phyloP scores from a whole-genome alignment of 1,140 invertebrate genomes.

The Panagrolaimus sp. region DNA sequence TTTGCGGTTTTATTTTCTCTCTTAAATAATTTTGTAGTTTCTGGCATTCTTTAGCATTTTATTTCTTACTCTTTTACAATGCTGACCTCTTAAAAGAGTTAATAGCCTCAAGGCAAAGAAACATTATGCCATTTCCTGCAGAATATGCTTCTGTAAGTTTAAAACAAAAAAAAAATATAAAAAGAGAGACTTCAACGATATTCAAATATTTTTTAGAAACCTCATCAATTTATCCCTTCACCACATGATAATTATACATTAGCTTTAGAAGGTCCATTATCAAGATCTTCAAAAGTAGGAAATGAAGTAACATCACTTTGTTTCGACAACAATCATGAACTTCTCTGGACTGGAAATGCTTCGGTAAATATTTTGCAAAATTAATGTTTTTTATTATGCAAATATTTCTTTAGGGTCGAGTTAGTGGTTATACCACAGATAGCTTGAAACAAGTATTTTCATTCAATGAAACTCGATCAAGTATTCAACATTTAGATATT shows the following conservation, averaged over 20 bases:
- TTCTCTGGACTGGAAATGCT: conserved; percentile 2
- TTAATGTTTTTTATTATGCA: neutral
- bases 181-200: neutral
- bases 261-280: neutral
- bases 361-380: neutral
- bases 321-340: neutral
- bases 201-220: neutral
- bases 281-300: neutral
- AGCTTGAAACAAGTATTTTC: neutral
- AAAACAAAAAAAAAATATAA: neutral
- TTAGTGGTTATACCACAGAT: neutral
- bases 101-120: no score
- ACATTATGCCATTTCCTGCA: neutral
- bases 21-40: no score
- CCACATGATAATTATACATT: neutral
- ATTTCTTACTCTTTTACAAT: no score
- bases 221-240: neutral
- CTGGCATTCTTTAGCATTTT: no score
- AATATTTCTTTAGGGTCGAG: neutral
- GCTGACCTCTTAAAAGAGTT: no score
- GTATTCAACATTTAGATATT: neutral
- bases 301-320: neutral
- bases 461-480: neutral
- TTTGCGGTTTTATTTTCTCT: no score
- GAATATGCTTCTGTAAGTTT: conserved; percentile 12